Evolutionary conservation across 2,888 invertebrate genomes (phyloP).

Genomic region (Lampropteryx suffumata): DNA sequence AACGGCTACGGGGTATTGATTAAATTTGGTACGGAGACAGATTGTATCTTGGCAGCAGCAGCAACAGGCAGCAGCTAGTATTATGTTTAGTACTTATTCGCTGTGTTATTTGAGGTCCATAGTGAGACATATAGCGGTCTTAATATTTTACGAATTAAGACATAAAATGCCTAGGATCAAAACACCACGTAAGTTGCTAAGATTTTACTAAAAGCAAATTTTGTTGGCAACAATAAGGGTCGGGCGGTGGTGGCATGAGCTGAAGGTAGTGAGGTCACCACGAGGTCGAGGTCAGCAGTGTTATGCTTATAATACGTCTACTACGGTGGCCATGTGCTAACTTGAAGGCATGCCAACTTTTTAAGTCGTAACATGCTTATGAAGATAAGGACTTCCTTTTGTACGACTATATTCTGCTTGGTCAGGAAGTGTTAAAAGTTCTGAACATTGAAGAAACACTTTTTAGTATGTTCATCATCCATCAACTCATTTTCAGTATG

Average conservation of each 20-base stretch:
- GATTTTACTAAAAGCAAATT: not conserved
- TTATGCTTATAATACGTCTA: constrained; percentile 39
- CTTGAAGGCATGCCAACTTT: constrained; percentile 36
- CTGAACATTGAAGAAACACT: too few relatives aligned
- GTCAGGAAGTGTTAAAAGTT: not conserved
- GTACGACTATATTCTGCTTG: not conserved
- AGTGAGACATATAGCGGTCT: too few relatives aligned
- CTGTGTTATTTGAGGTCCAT: too few relatives aligned
- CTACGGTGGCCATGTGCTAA: constrained; percentile 30
- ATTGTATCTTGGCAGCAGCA: too few relatives aligned
- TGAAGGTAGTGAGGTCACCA: constrained; percentile 36
- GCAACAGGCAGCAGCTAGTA: too few relatives aligned
- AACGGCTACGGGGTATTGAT: too few relatives aligned
- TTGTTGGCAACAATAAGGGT: constrained; percentile 35
- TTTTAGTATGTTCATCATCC: too few relatives aligned
- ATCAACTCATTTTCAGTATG: too few relatives aligned
- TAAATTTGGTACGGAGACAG: too few relatives aligned
- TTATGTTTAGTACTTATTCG: too few relatives aligned
- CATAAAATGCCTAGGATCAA: too few relatives aligned
- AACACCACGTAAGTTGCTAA: not conserved
- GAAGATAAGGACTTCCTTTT: constrained; percentile 12
- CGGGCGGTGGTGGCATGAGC: constrained; percentile 47
- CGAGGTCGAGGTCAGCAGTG: constrained; percentile 55
- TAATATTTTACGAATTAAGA: too few relatives aligned
- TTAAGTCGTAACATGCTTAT: constrained; percentile 4